Conservation (phyloP, 1,140 invertebrate genomes). For the Holotrichia oblita region DNA sequence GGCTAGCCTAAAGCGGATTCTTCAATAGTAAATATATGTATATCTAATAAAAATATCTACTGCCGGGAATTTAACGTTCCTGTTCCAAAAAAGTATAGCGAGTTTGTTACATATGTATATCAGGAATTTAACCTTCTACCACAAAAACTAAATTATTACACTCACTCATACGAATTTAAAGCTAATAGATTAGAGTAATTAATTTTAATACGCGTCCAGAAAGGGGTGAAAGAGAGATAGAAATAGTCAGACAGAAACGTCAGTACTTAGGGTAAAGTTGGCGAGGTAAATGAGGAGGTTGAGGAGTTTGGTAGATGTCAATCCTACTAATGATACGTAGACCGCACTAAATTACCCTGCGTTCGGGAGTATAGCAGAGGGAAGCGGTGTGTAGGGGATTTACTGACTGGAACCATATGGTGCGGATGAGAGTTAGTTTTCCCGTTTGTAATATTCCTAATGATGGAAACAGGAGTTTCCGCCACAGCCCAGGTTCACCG, state of each 20-base stretch:
- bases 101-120: not conserved
- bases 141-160: not conserved
- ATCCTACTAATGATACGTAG: slow-evolving; percentile 61
- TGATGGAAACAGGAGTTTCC: slow-evolving; percentile 58
- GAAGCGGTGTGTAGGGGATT: slow-evolving; percentile 40
- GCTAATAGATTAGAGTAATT: slow-evolving; percentile 22
- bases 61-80: too few relatives aligned
- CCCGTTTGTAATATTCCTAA: slow-evolving; percentile 62
- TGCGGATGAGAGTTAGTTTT: slow-evolving; percentile 59
- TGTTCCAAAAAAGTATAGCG: too few relatives aligned
- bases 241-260: not conserved
- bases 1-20: too few relatives aligned
- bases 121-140: not conserved
- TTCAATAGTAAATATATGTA: too few relatives aligned
- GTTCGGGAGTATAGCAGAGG: slow-evolving; percentile 31
- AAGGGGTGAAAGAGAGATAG: slow-evolving; percentile 24
- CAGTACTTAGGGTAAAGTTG: slow-evolving; percentile 41
- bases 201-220: slow-evolving; percentile 24
- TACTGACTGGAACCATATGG: slow-evolving; percentile 57
- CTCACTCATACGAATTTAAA: not conserved
- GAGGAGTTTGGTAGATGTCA: slow-evolving; percentile 58
- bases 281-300: slow-evolving; percentile 49
- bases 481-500: slow-evolving; percentile 45
- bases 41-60: too few relatives aligned
- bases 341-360: slow-evolving; percentile 59